Evolutionary conservation across 2,113 vertebrate genomes (phyloP), one percentile per base, ranked within the genome.

Genomic region (Heterochromis multidens): DNA sequence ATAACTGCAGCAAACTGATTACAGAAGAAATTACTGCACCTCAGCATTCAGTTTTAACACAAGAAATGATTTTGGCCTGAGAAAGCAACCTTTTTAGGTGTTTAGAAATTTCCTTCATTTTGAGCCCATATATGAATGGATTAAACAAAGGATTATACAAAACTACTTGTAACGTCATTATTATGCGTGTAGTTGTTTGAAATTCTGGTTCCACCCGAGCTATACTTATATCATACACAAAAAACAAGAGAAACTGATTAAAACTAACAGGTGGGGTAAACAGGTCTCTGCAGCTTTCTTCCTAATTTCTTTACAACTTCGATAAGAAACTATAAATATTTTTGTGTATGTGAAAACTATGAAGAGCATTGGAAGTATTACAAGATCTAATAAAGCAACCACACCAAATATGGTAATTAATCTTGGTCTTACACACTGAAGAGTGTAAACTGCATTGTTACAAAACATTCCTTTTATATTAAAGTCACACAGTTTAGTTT

Each of bases 231-330:
- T 62, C 60, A 1, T 62, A 62, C 3, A 62, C 1, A 63, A 19
- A 37, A 63, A 35, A 76, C 23, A 10, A 6, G 23, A 62, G 5
- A 23, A 23, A 3, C 76, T 76, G 4, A 76, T 27, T 65, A 89
- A 79, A 81, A 87, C 85, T 27, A 89, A 6, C 14, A 89, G 4
- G 11, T 86, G 90, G 13, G 85, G 87, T 58, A 80, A 74, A 63
- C 87, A 86, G 3, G 83, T 89, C 27, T 89, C 63, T 7, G 27
- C 49, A n/a, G 77, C 65, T 12, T 83, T 83, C 58, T 21, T 87
- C 27, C 52, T 65, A 11, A 80, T 35, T 4, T 57, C 52, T 80
- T 56, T 80, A 2, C 58, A 76, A 3, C 81, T 76, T 52, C 8
- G 58, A 17, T 58, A 63, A 0, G 81, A 46, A 1, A 79, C 3